Percentiles rank a stretch among this genome's conserved stretches.
Evolutionary conservation across 2,113 vertebrate species (phyloP).

Genomic region (Dipodomys stephensi): DNA sequence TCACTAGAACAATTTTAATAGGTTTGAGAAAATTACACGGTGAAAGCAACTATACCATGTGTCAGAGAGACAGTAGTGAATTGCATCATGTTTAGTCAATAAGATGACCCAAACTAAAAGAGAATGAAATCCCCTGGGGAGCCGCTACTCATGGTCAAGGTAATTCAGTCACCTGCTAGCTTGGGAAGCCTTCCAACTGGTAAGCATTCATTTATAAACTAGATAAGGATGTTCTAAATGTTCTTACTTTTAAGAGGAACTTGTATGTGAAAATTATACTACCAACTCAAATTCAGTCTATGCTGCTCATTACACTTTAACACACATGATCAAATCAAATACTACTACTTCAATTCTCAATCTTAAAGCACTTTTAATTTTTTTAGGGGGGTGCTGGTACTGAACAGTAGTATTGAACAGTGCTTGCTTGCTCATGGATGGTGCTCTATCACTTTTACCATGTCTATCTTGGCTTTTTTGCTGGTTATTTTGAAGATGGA

Average conservation of each 20-base stretch:
- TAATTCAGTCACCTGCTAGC: background rate
- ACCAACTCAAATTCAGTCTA: background rate
- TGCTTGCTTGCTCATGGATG: no score
- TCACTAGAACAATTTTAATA: background rate
- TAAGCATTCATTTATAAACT: background rate
- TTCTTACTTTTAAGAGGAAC: background rate
- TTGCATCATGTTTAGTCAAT: accelerated
- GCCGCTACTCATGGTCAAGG: background rate
- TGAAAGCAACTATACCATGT: background rate
- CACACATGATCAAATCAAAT: no score
- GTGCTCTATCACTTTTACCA: no score
- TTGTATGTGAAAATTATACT: background rate
- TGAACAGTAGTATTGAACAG: no score
- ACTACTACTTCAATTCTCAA: no score
- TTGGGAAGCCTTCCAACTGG: background rate
- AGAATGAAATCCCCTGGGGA: background rate
- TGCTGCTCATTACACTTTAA: background rate
- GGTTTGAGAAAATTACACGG: background rate
- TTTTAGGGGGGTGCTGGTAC: no score
- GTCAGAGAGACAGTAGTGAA: background rate
- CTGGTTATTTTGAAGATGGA: no score
- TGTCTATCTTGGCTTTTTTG: no score
- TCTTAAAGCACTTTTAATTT: no score
- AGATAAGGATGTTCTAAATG: background rate
- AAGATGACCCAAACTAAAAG: background rate